Conservation (phyloP, 2,888 invertebrate species). For the Cantharis nigra region DNA sequence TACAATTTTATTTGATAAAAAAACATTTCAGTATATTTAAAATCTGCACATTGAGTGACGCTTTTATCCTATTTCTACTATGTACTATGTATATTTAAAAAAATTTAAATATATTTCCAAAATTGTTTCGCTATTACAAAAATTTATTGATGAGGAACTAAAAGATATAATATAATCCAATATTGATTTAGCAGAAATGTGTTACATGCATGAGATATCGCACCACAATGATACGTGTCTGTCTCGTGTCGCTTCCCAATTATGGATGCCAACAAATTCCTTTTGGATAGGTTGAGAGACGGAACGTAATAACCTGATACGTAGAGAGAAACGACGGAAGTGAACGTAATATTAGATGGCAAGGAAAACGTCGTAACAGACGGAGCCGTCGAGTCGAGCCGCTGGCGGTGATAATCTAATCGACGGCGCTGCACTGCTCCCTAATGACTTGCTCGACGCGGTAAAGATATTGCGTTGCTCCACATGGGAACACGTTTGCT, state of each 20-base stretch:
- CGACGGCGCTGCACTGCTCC: constrained; percentile 29
- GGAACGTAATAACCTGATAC: constrained; percentile 26
- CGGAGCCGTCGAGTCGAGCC: constrained; percentile 26
- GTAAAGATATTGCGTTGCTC: constrained; percentile 28
- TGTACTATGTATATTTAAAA: too few relatives aligned
- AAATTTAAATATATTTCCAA: too few relatives aligned
- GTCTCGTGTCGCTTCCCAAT: constrained; percentile 22
- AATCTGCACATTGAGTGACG: not conserved
- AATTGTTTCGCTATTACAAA: not conserved
- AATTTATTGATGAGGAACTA: constrained; percentile 2
- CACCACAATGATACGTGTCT: constrained; percentile 25
- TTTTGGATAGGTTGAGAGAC: constrained; percentile 23
- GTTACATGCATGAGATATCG: constrained; percentile 11
- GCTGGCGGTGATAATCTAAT: constrained; percentile 30
- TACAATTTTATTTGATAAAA: not conserved
- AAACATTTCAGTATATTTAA: not conserved
- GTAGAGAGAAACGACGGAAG: constrained; percentile 19
- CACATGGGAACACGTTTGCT: constrained; percentile 21
- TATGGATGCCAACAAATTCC: constrained; percentile 27
- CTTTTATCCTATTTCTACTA: too few relatives aligned
- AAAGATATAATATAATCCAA: not conserved
- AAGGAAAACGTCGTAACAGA: constrained; percentile 21
- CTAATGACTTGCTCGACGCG: constrained; percentile 31
- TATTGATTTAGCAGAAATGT: constrained; percentile 1
- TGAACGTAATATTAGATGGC: constrained; percentile 19